Conservation (phyloP, 2,797 vertebrate genomes). For the Dendrocincla tyrannina region DNA sequence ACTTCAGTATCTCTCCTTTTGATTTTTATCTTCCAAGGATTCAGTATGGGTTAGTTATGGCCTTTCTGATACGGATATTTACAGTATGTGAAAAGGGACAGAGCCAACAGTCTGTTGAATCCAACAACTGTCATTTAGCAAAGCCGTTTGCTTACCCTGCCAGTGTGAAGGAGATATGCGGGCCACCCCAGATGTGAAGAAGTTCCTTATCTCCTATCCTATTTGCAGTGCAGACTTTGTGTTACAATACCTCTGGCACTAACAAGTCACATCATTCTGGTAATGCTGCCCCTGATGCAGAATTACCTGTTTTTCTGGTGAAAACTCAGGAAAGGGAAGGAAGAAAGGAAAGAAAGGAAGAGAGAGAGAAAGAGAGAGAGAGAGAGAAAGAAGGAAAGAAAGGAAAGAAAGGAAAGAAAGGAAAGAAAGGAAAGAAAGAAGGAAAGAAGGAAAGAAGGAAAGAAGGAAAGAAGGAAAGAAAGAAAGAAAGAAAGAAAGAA, state of each 20-base stretch:
- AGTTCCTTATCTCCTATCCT: constrained; percentile 17
- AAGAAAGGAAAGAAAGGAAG: background rate
- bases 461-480: too few relatives aligned
- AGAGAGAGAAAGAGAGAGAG: background rate
- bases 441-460: background rate
- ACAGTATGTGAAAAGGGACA: background rate
- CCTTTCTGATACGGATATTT: constrained; percentile 51
- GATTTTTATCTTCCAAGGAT: constrained; percentile 45
- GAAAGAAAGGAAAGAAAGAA: background rate
- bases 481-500: too few relatives aligned
- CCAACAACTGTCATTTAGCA: constrained; percentile 12
- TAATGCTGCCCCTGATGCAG: background rate
- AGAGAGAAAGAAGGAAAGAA: background rate
- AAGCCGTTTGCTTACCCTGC: background rate
- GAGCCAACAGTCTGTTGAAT: background rate
- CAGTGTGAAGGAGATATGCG: constrained; percentile 32
- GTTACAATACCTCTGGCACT: background rate
- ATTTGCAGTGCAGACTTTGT: background rate
- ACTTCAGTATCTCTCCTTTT: constrained; percentile 29
- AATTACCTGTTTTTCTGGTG: background rate
- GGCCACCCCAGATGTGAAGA: constrained; percentile 19
- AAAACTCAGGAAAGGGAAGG: background rate
- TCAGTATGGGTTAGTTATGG: background rate
- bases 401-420: background rate
- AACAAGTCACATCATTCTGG: background rate